Conservation (phyloP, 2,113 vertebrate species). For the Xenopus borealis region DNA sequence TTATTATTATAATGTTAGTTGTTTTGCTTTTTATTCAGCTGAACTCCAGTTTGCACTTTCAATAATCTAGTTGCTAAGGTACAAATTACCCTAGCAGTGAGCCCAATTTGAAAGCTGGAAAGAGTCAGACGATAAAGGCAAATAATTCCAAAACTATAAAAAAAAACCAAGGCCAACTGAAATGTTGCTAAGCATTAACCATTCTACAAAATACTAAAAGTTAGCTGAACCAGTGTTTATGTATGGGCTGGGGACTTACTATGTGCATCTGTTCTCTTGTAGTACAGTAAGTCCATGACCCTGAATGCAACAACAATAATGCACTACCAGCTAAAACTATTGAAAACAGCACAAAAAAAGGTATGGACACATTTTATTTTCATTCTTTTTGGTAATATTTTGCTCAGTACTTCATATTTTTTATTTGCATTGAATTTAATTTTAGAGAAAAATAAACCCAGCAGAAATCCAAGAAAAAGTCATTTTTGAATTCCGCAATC, state of each 20-base stretch:
- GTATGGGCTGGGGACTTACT: not conserved
- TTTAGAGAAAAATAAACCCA: slow-evolving; percentile 2
- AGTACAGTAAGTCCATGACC: slow-evolving; percentile 13
- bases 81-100: too few species aligned
- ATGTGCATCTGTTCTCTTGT: not conserved
- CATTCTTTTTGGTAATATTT: not conserved
- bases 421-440: not conserved
- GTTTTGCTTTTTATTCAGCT: too few species aligned
- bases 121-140: too few species aligned
- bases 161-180: too few species aligned
- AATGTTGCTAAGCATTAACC: too few species aligned
- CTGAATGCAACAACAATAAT: slow-evolving; percentile 25
- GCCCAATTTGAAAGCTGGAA: too few species aligned
- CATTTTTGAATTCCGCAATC: slow-evolving; percentile 19
- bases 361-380: not conserved
- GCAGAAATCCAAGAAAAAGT: slow-evolving; percentile 34
- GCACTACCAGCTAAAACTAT: slow-evolving; percentile 18
- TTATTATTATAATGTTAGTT: too few species aligned
- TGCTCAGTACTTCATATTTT: not conserved
- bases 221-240: too few species aligned
- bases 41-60: too few species aligned
- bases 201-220: too few species aligned
- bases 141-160: too few species aligned
- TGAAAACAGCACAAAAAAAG: slow-evolving; percentile 18
- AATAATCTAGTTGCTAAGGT: too few species aligned